A percentile compares a stretch with the other conserved stretches of the same genome.
These are phyloP conservation scores for Drosophila setosimentum DNA, from an alignment of 2,888 invertebrate species.

Conservation along the genomic window DNA sequence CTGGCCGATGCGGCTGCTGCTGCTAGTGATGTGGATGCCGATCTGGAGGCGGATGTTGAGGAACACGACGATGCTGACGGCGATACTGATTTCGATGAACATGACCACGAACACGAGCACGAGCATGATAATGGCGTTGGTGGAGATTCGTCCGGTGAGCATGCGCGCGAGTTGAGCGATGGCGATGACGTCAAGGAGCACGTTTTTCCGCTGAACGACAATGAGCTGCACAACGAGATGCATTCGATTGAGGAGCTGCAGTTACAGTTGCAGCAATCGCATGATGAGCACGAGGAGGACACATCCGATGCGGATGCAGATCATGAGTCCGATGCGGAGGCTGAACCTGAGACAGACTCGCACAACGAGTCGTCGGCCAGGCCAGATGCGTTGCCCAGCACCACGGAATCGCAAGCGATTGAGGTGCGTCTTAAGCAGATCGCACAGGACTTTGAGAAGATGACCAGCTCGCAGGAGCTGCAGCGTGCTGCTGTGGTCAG, in stretches of 20 bases:
- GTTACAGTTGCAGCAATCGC: constrained; percentile 57
- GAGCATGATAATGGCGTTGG: constrained; percentile 28
- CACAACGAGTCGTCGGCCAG: constrained; percentile 34
- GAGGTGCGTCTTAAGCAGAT: constrained; percentile 84
- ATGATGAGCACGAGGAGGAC: constrained; percentile 49
- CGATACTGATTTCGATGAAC: constrained; percentile 42
- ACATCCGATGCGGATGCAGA: constrained; percentile 42
- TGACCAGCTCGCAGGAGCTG: constrained; percentile 73
- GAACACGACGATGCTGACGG: constrained; percentile 54
- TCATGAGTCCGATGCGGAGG: constrained; percentile 37
- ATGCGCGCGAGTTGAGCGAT: constrained; percentile 71
- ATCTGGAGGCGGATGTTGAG: constrained; percentile 64
- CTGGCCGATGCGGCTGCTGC: constrained; percentile 55
- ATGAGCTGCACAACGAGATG: constrained; percentile 73
- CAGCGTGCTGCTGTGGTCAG: constrained; percentile 54
- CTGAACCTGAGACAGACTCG: constrained; percentile 52
- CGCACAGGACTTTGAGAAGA: constrained; percentile 84
- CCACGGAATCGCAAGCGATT: constrained; percentile 81
- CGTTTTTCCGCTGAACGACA: constrained; percentile 71
- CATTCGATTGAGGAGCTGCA: constrained; percentile 75
- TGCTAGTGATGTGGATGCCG: constrained; percentile 59
- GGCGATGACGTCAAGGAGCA: constrained; percentile 74
- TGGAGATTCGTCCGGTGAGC: constrained; percentile 58
- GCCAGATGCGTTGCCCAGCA: constrained; percentile 53
- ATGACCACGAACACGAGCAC: constrained; percentile 41